Conservation (phyloP, 2,113 vertebrate species). For the Chrysochloris asiatica region DNA sequence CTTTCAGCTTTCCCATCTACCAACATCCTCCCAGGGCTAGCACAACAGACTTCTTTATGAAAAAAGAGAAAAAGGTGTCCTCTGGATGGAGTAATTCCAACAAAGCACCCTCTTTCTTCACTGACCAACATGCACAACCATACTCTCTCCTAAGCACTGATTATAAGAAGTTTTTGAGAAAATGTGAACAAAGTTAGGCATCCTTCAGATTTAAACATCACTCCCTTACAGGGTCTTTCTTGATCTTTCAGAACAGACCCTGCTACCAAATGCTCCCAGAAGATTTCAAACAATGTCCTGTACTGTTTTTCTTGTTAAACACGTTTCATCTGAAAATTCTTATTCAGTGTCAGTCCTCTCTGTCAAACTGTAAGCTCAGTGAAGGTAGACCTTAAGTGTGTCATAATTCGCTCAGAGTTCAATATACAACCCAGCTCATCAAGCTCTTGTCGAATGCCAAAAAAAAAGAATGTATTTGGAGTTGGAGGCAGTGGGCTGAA, state of each 20-base stretch:
- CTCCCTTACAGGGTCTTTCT: neutral
- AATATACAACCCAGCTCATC: neutral
- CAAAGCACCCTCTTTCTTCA: neutral
- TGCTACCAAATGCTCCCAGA: neutral
- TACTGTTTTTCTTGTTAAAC: neutral
- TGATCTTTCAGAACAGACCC: neutral
- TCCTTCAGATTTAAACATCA: neutral
- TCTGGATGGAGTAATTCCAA: neutral
- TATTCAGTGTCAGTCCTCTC: neutral
- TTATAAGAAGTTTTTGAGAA: neutral
- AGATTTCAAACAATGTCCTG: neutral
- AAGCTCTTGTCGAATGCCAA: neutral
- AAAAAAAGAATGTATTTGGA: neutral
- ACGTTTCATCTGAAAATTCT: neutral
- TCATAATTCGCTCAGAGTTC: neutral
- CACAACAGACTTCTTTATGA: neutral
- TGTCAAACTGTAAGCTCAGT: neutral
- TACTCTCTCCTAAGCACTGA: neutral
- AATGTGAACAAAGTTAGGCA: neutral
- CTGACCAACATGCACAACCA: neutral
- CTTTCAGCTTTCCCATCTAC: neutral
- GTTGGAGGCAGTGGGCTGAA: neutral
- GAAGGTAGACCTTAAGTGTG: neutral
- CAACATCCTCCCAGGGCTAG: neutral
- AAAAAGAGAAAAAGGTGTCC: too few relatives aligned